Evolutionary conservation across 2,888 invertebrate species (phyloP), one percentile per base, ranked within the genome.

Genomic region (Andrena bicolor): DNA sequence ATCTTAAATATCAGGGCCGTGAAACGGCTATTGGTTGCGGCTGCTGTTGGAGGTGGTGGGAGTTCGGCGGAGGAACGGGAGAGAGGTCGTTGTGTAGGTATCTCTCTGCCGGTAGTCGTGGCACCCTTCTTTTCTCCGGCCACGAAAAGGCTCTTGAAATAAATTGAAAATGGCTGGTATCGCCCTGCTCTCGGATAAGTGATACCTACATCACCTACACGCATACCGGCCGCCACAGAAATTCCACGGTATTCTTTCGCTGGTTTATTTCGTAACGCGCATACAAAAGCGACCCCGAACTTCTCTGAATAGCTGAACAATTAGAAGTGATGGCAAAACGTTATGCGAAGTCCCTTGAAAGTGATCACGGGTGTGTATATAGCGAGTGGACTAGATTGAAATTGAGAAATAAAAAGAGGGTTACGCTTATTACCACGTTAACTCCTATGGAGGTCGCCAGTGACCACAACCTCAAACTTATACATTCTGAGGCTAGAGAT

Each of bases 151-250:
- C 91, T 90, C 93, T 92, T 92, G 91, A 93, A 92, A 92, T 93
- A 92, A 93, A 93, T 93, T 93, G 93, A 92, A 93, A 92, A 92
- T 92, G 90, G 92, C 88, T 92, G 90, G 91, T 89, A 90, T 90
- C 90, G 89, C 89, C 88, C 90, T 86, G 89, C 90, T 76, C 86
- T 86, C 89, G 86, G 90, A 90, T 90, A 90, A 90, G 89, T 90
- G 91, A 91, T 91, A 91, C 90, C 90, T 87, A 86, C 83, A 85
- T 86, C 88, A 88, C 83, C 88, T 82, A 86, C 86, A 88, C 87
- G 80, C 87, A 76, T 80, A 79, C 80, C 75, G 70, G 53, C 79
- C 81, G 65, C 72, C 81, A 72, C 73, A 66, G 70, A 75, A 41
- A 66, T 78, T 73, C 66, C 35, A 30, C 28, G 56, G 78, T 77